These are phyloP conservation scores for Lypha dubia DNA, from an alignment of 2,888 invertebrate genomes.

Conservation along the genomic window DNA sequence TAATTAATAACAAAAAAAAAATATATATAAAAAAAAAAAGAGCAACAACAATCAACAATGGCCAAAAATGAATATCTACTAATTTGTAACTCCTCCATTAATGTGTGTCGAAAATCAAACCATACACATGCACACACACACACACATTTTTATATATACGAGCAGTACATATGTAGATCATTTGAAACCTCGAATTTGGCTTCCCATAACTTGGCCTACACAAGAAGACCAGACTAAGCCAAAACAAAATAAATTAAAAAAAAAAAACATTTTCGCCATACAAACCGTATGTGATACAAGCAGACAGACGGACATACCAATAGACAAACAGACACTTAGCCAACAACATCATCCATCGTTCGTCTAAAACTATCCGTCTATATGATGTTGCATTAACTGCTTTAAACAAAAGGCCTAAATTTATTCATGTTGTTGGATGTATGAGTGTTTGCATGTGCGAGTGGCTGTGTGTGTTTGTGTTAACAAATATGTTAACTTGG, in stretches of 20 bases:
- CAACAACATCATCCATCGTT: slow-evolving; percentile 21
- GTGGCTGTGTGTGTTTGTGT: slow-evolving; percentile 11
- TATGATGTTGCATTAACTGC: slow-evolving; percentile 26
- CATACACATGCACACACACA: not conserved
- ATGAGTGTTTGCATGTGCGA: not conserved
- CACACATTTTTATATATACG: no score
- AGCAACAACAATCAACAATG: slow-evolving; percentile 25
- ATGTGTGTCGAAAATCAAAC: slow-evolving; percentile 33
- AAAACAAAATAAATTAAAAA: slow-evolving; percentile 9
- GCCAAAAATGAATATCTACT: slow-evolving; percentile 40
- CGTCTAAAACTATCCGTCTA: slow-evolving; percentile 17
- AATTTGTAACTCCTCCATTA: slow-evolving; percentile 29
- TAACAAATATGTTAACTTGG: slow-evolving; percentile 42
- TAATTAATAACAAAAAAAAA: not conserved
- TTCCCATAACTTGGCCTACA: slow-evolving; percentile 66
- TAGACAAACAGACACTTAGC: not conserved
- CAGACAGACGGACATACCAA: not conserved
- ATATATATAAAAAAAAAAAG: not conserved
- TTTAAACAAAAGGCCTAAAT: slow-evolving; percentile 53
- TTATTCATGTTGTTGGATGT: slow-evolving; percentile 4
- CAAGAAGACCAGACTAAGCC: slow-evolving; percentile 2
- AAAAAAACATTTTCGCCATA: slow-evolving; percentile 42
- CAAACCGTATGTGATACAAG: slow-evolving; percentile 30
- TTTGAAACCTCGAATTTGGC: slow-evolving; percentile 63
- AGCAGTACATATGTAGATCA: no score